Evolutionary conservation across 2,113 vertebrate genomes (phyloP), one percentile per base, ranked within the genome.

Genomic region (Poeciliopsis retropinna): DNA sequence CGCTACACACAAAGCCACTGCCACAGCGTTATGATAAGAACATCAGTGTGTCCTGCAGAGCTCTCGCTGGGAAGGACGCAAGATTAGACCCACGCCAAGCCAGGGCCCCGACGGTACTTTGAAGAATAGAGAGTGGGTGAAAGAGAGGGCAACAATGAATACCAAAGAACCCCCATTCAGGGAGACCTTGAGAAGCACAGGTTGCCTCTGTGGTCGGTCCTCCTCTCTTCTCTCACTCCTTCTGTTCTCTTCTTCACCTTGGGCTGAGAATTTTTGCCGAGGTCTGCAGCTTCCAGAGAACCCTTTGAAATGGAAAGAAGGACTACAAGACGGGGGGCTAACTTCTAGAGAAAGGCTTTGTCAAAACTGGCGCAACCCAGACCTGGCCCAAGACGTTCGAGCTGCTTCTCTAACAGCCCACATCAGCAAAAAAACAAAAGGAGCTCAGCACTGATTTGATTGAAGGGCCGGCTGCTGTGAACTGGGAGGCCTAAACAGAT

Each of bases 361-460:
- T 95, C 91, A 92, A 91, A 91, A 44, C 64, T 91, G 92, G 85
- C 88, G 68, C 68, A 67, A 86, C 76, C 91, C 90, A 94, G 90
- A 89, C 90, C 76, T 64, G 73, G 66, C 75, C 84, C 85, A 82
- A 89, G 90, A 92, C 80, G 86, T 82, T 90, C 80, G 69, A 28
- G 54, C 83, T 78, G 83, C 87, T 86, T 47, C 31, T 65, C 89
- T 94, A 95, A 94, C 93, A 87, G 89, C 89, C 85, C 4, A 72
- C 90, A 91, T 95, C 94, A 92, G 93, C 94, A 91, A 73, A 92
- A 94, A 93, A 80, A 92, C 80, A 87, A 92, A 90, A 79, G 80
- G 47, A 78, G 44, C 85, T 83, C 41, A 19, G 73, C 86, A 91
- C 88, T 87, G 91, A 92, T 92, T 92, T 78, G 88, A 92, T 83